Conservation (phyloP, 1,140 invertebrate species). For the Calephelis nemesis region DNA sequence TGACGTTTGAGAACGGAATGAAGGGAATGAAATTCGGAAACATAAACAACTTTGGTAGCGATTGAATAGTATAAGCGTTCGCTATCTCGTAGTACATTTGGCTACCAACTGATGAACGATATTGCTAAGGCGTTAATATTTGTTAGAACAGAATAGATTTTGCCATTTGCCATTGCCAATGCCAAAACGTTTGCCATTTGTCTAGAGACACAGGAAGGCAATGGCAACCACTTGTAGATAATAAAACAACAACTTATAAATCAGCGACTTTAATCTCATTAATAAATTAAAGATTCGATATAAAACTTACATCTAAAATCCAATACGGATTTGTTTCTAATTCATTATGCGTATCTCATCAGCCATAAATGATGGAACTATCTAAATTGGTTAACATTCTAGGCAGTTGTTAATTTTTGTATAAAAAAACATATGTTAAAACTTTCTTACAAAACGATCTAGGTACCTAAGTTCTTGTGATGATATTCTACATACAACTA, state of each 20-base stretch:
- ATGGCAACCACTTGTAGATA: background rate
- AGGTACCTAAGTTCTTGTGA: constrained; percentile 10
- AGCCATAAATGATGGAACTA: constrained; percentile 45
- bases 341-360: constrained; percentile 53
- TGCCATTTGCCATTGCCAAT: too few species aligned
- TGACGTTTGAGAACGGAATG: too few species aligned
- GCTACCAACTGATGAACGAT: too few species aligned
- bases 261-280: constrained; percentile 49
- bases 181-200: too few species aligned
- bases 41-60: too few species aligned
- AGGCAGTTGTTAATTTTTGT: constrained; percentile 11
- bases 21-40: too few species aligned
- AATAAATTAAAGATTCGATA: constrained; percentile 64
- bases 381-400: constrained; percentile 23
- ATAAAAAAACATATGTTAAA: constrained; percentile 1
- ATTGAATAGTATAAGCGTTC: too few species aligned
- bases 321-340: constrained; percentile 36
- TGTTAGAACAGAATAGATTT: too few species aligned
- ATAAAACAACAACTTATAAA: constrained; percentile 5
- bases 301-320: constrained; percentile 58
- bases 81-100: too few species aligned
- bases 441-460: constrained; percentile 2
- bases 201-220: too few species aligned
- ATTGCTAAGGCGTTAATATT: too few species aligned
- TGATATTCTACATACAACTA: constrained; percentile 29